Evolutionary conservation across 1,140 invertebrate genomes (phyloP), one percentile per base, ranked within the genome.

Genomic region (Tetramorium parvispinum): DNA sequence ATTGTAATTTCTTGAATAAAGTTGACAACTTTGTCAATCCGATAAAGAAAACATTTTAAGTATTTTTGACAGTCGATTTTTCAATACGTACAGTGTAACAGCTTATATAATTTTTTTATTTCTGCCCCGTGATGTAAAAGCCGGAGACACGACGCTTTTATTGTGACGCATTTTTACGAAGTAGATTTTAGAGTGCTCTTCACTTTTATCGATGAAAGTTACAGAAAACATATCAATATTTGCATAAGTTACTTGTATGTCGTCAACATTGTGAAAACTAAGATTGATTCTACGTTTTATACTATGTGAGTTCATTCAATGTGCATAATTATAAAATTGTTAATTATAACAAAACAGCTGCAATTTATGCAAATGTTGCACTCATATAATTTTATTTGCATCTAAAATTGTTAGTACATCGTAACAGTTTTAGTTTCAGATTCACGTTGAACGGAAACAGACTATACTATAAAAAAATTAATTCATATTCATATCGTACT

Each of bases 191-290:
- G 24, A 83, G 55, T 83, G 24, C 24, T 83, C 51, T 73, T 18
- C 11, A 71, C 24, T 82, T 43, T 37, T 13, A 43, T 43, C 57
- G 13, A 75, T 61, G 24, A 75, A 75, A 75, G 68, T 83, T 75
- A 57, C 53, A 27, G 79, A 32, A 61, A 83, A 83, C 53, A 49
- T 57, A 53, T 75, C 53, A 61, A 83, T 59, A 83, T 75, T 75
- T 83, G 49, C 24, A 37, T 18, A 32, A 27, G 40, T 76, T 21
- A 59, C 27, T 57, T 37, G 37, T 16, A 57, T 46, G 18, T 37
- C 53, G n/a, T 68, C 51, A 82, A 32, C 32, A 71, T 73, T 32
- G 24, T 43, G 66, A 61, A 7, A 51, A 66, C 11, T 66, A 21
- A 51, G 32, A 24, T 40, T 18, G 18, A 61, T 16, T 11, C 6